Base-by-base conservation (phyloP, 2,797 vertebrate genomes). In the Sebastes jordani region DNA sequence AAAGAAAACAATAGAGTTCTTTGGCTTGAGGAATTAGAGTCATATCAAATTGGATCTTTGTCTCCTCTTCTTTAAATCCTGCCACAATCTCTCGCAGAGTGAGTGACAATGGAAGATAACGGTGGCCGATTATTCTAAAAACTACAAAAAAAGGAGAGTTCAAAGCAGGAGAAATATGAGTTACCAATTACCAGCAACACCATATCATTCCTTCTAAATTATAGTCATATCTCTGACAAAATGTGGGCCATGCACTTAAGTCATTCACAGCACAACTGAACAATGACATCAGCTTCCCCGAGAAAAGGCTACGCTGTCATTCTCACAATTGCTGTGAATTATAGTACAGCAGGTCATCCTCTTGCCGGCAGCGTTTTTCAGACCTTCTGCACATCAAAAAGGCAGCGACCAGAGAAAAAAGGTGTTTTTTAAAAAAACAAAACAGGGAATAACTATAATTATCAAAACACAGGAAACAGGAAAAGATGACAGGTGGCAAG, bases 21-120 rank as follows among this genome's bases (percentile, higher is more conserved):
- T 83, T 86, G 76, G 89, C 83, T 78, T 3, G n/a, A 77, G 75
- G 81, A 87, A 90, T 85, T 76, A 87, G 55, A 89, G 79, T 86
- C 81, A 79, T 80, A 84, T 91, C 78, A 88, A 87, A 88, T 76
- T 85, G 86, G 83, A 93, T 91, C 85, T 83, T 58, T 74, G 79
- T 88, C 84, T 89, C 66, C 32, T 81, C 34, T 66, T 73, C 85
- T 82, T 74, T 49, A 84, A 85, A 83, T 78, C 80, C 72, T 78
- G 81, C 66, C 71, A 73, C 79, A 78, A 80, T 82, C 80, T 86
- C 68, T 75, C 13, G 11, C 69, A 54, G 34, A 72, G n/a, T 74
- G 75, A 85, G 29, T 62, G 80, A 88, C 76, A 86, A 79, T 18
- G 3, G 54, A 78, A 74, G 82, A 85, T 84, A 82, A 84, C 74